These are phyloP conservation scores for Heliconius cydno DNA, from an alignment of 2,888 invertebrate species.

Conservation along the genomic window DNA sequence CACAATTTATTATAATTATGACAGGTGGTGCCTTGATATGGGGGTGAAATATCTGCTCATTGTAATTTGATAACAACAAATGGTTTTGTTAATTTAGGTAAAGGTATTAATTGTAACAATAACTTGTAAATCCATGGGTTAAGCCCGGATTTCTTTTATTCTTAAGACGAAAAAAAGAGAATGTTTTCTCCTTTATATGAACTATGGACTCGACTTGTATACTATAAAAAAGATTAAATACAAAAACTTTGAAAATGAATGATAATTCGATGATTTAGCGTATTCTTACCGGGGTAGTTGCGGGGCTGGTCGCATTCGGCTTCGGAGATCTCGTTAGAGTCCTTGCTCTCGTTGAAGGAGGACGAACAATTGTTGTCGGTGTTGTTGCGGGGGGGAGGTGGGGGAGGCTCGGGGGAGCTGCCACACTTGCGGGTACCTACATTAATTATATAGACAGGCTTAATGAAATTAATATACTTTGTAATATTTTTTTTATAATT, in stretches of 20 bases:
- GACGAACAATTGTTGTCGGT: conserved; percentile 90
- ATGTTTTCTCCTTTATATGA: not conserved
- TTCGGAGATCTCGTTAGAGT: conserved; percentile 96
- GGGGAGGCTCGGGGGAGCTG: conserved; percentile 84
- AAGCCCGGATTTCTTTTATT: not conserved
- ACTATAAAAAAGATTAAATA: not conserved
- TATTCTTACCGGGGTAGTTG: conserved; percentile 90
- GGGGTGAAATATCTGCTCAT: not conserved
- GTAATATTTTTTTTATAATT: too few species aligned
- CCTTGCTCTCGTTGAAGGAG: conserved; percentile 95
- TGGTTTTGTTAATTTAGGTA: too few species aligned
- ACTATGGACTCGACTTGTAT: not conserved
- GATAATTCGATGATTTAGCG: not conserved
- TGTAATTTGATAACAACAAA: too few species aligned
- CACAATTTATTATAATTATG: not conserved
- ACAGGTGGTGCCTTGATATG: not conserved
- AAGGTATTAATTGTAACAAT: too few species aligned
- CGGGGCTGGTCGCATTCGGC: conserved; percentile 95
- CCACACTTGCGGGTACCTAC: conserved; percentile 75
- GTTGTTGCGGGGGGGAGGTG: conserved; percentile 92
- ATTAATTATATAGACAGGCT: not conserved
- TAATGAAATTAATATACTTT: too few species aligned
- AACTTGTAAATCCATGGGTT: too few species aligned
- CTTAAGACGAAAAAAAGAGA: not conserved
- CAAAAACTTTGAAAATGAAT: not conserved